Evolutionary conservation across 2,113 vertebrate genomes (phyloP), one percentile per base, ranked within the genome.

Genomic region (Engraulis encrasicolus): DNA sequence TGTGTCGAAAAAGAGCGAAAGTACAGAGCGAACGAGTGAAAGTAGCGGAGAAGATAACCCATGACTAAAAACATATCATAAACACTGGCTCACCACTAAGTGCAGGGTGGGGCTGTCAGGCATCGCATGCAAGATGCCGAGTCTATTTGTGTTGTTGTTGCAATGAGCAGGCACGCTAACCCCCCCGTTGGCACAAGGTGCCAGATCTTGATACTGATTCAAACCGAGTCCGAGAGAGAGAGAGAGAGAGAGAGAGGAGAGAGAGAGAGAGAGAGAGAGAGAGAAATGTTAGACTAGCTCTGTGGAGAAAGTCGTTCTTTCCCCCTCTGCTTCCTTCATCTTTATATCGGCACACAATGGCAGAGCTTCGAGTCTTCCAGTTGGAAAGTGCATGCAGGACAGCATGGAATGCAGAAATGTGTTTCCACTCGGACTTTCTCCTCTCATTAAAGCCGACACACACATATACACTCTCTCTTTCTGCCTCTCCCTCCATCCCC

Each of bases 41-140:
- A 74, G 66, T 74, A 74, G 66, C 23, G 0, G 66, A 74, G 66
- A 36, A 84, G 83, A 89, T 86, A 85, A 91, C 88, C 88, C 85
- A 49, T 88, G 89, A 91, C 93, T 91, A 91, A 91, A 92, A 91
- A 88, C 89, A 91, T 90, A 89, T 88, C 87, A 90, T 92, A 91
- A 90, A 90, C 87, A 86, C 89, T 86, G 90, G 91, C 86, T 87
- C n/a, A 93, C 94, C 94, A 93, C 93, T 93, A 94, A 95, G 92
- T 95, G 92, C 90, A 94, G 94, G 94, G 94, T 95, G 94, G 90
- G 92, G 88, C 92, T 86, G 84, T 78, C 87, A 91, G 90, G 88
- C 89, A 88, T 92, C 88, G 91, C 90, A 89, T 90, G 89, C 78
- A 78, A 89, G 90, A 90, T 90, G 89, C 85, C 88, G 90, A 82